Percentiles rank a stretch among this genome's conserved stretches.
These are phyloP conservation scores for Balaeniceps rex DNA, from an alignment of 2,113 vertebrate species.

Conservation along the genomic window DNA sequence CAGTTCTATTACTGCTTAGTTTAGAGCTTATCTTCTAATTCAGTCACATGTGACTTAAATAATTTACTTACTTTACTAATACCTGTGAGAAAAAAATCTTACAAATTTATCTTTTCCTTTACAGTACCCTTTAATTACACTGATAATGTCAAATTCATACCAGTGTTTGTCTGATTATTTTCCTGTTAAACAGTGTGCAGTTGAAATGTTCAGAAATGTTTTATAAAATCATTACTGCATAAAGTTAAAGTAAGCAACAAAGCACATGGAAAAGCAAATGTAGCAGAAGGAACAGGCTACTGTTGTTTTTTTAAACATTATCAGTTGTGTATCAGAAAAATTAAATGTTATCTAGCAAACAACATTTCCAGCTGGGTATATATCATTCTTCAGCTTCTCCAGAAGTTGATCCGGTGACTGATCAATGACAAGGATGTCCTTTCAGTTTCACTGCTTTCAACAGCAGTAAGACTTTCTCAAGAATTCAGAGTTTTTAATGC, in stretches of 20 bases:
- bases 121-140: not conserved
- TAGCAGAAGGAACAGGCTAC: not conserved
- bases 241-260: not conserved
- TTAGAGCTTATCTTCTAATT: not conserved
- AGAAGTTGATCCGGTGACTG: not conserved
- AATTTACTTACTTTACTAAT: not conserved
- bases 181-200: not conserved
- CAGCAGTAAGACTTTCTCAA: not conserved
- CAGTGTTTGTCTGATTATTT: not conserved
- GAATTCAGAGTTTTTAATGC: not conserved
- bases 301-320: not conserved
- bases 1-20: not conserved
- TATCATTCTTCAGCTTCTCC: not conserved
- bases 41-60: not conserved
- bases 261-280: not conserved
- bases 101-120: not conserved
- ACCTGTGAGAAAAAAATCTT: not conserved
- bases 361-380: not conserved
- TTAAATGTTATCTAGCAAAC: not conserved
- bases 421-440: not conserved
- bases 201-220: not conserved
- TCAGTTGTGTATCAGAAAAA: not conserved
- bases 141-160: not conserved
- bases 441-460: not conserved
- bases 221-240: not conserved